Evolutionary conservation across 2,888 invertebrate genomes (phyloP), one percentile per base, ranked within the genome.

Genomic region (Plebejus melissa): DNA sequence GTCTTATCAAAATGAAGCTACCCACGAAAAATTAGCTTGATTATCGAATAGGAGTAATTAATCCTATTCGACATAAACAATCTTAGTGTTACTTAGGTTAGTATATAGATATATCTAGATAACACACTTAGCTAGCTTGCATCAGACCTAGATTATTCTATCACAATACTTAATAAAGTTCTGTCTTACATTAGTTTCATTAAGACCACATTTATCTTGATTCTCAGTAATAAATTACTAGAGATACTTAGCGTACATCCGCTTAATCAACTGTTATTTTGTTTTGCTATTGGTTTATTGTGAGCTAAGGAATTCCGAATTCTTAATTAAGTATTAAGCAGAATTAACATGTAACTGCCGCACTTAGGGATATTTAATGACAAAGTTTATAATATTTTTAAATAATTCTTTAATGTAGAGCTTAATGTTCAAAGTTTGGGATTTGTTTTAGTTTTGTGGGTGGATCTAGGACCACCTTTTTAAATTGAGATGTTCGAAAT

Each of bases 171-270:
- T 65, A 65, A 65, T 65, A 13, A 65, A 32, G 65, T 13, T 32
- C 65, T 32, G 32, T 65, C 65, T 32, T 65, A 32, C 65, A 65
- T 65, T 65, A 32, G 65, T 65, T 65, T 65, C 65, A 65, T 65
- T 65, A 65, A 28, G 65, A 6, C 65, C 3, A 65, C 65, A 65
- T 65, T 32, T 65, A 65, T 65, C 32, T 65, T 65, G 65, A 65
- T 65, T 13, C 65, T 32, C 13, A 32, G 65, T 22, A 65, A 65
- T 65, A 65, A 65, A 65, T 65, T 32, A 32, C 65, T 65, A 65
- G 7, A 58, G 65, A 32, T 65, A 65, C 32, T 32, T 65, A 65
- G 13, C 13, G 11, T 65, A 13, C 32, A 65, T 65, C 65, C 65
- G 32, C 32, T 32, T 32, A 65, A 65, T 22, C 65, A 13, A 65